Conservation (phyloP, 2,113 vertebrate species). For the Halcyon malimbica region DNA sequence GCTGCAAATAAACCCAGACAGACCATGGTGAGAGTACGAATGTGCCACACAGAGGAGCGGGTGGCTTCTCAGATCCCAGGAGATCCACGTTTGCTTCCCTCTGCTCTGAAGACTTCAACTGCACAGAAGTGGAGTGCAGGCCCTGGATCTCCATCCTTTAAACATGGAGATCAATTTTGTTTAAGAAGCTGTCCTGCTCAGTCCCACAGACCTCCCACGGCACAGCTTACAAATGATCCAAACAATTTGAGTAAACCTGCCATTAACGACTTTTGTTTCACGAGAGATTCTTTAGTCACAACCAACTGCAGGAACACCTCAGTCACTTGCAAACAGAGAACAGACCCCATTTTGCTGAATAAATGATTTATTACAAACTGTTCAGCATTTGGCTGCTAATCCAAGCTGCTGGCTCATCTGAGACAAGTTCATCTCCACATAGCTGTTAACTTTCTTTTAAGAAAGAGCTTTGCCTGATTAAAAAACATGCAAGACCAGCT, state of each 20-base stretch:
- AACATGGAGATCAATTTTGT: background rate
- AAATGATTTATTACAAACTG: background rate
- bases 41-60: rapidly evolving
- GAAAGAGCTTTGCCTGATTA: background rate
- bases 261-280: rapidly evolving
- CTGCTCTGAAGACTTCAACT: background rate
- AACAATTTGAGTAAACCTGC: background rate
- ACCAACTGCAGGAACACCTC: background rate
- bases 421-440: background rate
- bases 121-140: background rate
- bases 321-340: background rate
- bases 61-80: background rate
- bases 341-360: rapidly evolving
- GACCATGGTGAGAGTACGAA: rapidly evolving
- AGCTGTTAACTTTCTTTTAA: background rate
- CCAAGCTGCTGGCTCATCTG: background rate
- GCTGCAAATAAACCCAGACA: background rate
- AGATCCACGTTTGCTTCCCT: background rate
- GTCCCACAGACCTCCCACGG: no score
- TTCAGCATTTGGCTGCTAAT: background rate
- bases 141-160: background rate
- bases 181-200: background rate
- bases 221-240: background rate
- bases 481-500: background rate
- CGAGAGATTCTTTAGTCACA: background rate